Conservation (phyloP, 2,113 vertebrate species). For the Ptilonorhynchus violaceus region DNA sequence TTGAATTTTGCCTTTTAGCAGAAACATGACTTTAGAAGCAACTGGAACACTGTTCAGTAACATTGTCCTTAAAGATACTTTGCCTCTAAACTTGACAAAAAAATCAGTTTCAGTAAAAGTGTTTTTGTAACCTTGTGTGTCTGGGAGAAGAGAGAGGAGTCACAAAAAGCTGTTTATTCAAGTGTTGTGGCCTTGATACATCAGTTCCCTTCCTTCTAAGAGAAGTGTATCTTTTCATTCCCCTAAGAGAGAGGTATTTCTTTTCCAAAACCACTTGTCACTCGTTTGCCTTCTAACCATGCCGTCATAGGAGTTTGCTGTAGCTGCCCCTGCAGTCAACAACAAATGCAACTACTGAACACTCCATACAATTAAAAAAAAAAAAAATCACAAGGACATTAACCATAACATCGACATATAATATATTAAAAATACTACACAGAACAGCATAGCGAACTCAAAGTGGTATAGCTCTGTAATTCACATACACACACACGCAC, state of each 20-base stretch:
- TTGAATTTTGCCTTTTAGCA: neutral
- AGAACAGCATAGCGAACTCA: neutral
- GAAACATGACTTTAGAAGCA: neutral
- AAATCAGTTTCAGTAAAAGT: neutral
- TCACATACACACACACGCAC: accelerated
- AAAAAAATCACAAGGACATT: neutral
- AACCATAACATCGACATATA: neutral
- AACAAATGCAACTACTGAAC: neutral
- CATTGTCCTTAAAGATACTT: neutral
- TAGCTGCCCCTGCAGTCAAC: accelerated
- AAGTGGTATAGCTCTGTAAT: neutral
- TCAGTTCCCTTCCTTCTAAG: neutral
- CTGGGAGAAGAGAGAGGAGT: neutral
- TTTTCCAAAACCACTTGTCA: neutral
- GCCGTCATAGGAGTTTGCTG: neutral
- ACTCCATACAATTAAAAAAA: neutral
- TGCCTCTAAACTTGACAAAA: neutral
- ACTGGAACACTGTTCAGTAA: neutral
- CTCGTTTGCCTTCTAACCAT: neutral
- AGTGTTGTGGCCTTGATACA: neutral
- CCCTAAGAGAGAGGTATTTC: neutral
- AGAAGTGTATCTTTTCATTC: neutral
- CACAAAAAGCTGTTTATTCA: neutral
- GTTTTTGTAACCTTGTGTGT: neutral
- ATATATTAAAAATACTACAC: neutral